Percentiles rank a stretch among this genome's conserved stretches.
These are phyloP conservation scores for Melanophora roralis DNA, from an alignment of 2,888 invertebrate genomes.

Conservation along the genomic window DNA sequence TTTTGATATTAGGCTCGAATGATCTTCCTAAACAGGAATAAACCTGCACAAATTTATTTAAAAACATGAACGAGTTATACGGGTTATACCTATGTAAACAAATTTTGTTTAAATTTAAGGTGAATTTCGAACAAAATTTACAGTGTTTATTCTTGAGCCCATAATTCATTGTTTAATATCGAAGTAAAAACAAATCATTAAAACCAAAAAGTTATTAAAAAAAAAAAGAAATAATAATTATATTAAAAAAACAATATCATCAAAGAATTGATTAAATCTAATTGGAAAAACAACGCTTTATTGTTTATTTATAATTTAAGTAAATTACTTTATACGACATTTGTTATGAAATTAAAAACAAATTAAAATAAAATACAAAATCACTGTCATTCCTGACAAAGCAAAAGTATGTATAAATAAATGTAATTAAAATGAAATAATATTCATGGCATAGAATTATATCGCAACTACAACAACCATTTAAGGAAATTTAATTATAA, in stretches of 20 bases:
- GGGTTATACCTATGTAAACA: too few species aligned
- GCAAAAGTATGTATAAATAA: conserved; percentile 42
- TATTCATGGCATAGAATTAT: conserved; percentile 44
- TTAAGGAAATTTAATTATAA: not conserved
- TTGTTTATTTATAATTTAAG: conserved; percentile 24
- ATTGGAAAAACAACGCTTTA: conserved; percentile 18
- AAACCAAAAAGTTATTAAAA: not conserved
- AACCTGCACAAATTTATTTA: too few species aligned
- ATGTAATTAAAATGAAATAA: too few species aligned
- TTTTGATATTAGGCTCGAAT: too few species aligned
- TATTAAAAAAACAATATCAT: conserved; percentile 18
- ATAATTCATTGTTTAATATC: too few species aligned
- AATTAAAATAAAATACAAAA: conserved; percentile 57
- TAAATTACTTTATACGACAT: conserved; percentile 41
- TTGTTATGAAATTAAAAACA: conserved; percentile 55
- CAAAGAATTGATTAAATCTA: conserved; percentile 33
- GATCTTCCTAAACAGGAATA: too few species aligned
- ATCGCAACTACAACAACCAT: not conserved
- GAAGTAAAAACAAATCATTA: not conserved
- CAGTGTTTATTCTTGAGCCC: too few species aligned
- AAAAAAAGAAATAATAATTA: not conserved
- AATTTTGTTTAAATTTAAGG: too few species aligned
- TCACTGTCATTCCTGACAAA: conserved; percentile 52
- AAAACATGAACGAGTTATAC: too few species aligned
- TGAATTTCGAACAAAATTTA: too few species aligned